A percentile compares a stretch with the other conserved stretches of the same genome.
These are phyloP conservation scores for Siniperca obscura DNA, from an alignment of 2,797 vertebrate genomes.

Conservation along the genomic window DNA sequence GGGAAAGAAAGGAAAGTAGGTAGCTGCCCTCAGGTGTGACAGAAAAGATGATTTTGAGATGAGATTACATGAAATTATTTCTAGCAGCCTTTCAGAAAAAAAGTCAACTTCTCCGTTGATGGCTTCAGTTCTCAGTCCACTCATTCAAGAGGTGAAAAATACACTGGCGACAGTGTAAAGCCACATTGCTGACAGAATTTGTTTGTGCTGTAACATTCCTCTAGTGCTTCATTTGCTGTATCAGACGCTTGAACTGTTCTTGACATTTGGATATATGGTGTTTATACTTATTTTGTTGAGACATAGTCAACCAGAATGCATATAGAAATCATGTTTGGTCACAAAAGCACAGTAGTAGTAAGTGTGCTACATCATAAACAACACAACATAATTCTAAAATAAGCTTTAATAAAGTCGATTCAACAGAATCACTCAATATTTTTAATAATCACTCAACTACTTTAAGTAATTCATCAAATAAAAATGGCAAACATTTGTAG, in stretches of 20 bases:
- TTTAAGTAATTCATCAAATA: not conserved
- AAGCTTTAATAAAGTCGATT: not conserved
- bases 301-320: not conserved
- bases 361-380: not conserved
- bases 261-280: not conserved
- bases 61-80: slow-evolving; percentile 23
- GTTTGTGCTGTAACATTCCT: not conserved
- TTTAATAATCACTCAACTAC: not conserved
- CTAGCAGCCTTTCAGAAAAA: slow-evolving; percentile 4
- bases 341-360: not conserved
- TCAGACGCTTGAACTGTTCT: not conserved
- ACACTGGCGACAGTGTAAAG: not conserved
- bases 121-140: not conserved
- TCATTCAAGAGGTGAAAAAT: slow-evolving; percentile 11
- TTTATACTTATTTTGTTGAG: not conserved
- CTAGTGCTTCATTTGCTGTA: slow-evolving; percentile 6
- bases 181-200: slow-evolving; percentile 12
- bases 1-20: not conserved
- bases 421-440: not conserved
- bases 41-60: slow-evolving; percentile 2
- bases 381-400: not conserved
- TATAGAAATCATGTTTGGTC: not conserved
- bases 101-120: not conserved
- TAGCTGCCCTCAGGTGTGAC: not conserved
- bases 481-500: not conserved